phyloP scores from a whole-genome alignment of 2,797 vertebrate species.

The Enteromius unitaeniatus region DNA sequence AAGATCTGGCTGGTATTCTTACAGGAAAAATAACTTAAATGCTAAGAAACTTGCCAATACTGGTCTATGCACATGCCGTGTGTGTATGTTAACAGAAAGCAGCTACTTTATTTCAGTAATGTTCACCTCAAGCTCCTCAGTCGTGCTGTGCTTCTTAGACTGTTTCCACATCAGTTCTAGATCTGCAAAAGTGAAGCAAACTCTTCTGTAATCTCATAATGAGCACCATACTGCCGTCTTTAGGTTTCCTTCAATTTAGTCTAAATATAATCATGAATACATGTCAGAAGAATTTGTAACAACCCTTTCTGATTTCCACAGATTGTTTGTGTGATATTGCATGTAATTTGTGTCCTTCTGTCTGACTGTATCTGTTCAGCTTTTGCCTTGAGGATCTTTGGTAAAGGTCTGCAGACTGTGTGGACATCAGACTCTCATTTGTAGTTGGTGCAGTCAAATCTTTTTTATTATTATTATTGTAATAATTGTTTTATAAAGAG shows the following conservation, averaged over 20 bases:
- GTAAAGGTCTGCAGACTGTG: background rate
- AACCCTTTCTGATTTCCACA: background rate
- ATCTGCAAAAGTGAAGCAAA: constrained; percentile 3
- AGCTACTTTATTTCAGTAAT: background rate
- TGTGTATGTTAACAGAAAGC: background rate
- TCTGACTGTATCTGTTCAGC: background rate
- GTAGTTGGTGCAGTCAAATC: background rate
- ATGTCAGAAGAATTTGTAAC: background rate
- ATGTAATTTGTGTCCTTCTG: background rate
- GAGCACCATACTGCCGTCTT: constrained; percentile 6
- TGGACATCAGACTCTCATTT: background rate
- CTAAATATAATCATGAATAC: background rate
- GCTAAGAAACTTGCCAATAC: background rate
- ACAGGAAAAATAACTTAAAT: background rate
- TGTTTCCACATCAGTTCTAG: background rate
- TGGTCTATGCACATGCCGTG: background rate
- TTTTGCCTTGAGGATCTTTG: constrained; percentile 5
- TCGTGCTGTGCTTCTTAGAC: background rate
- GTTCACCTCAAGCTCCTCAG: background rate
- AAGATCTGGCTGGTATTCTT: background rate
- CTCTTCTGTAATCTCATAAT: background rate
- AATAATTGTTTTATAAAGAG: constrained; percentile 26
- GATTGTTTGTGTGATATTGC: background rate
- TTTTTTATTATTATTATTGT: background rate
- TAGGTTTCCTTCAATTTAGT: background rate